Percentiles rank a stretch among this genome's conserved stretches.
Conservation (phyloP, 2,113 vertebrate genomes). For the Lasiurus cinereus region DNA sequence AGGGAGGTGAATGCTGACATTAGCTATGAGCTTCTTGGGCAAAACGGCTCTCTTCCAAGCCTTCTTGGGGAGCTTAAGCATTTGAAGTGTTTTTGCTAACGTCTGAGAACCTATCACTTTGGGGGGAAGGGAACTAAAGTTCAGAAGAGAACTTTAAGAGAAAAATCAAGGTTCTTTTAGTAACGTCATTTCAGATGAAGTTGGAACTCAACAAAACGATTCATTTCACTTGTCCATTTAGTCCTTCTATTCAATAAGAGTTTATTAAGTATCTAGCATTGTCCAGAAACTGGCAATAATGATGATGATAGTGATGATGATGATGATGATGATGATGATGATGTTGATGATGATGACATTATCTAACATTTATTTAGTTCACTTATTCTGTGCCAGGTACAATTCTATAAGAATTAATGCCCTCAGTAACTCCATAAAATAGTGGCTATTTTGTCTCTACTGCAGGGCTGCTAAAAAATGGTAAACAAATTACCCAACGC, state of each 20-base stretch:
- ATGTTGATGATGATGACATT: not conserved
- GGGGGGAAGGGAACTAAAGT: not conserved
- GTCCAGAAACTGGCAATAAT: not conserved
- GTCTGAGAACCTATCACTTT: constrained; percentile 5
- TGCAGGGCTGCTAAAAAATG: not conserved
- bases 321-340: not conserved
- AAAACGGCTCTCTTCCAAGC: constrained; percentile 67
- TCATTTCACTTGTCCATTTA: not conserved
- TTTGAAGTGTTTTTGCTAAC: constrained; percentile 68
- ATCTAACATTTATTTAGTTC: not conserved
- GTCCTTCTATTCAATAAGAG: not conserved
- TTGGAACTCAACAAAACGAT: constrained; percentile 42
- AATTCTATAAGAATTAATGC: not conserved
- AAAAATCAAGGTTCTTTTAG: constrained; percentile 55
- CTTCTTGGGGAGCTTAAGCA: not conserved
- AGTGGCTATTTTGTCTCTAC: not conserved
- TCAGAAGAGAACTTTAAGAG: not conserved
- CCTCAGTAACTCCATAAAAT: not conserved
- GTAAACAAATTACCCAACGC: not conserved
- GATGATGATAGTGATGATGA: not conserved
- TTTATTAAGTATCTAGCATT: not conserved
- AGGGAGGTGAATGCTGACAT: constrained; percentile 72
- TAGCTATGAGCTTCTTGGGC: constrained; percentile 69
- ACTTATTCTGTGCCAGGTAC: not conserved
- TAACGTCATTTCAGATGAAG: constrained; percentile 35